Conservation (phyloP, 1,140 invertebrate genomes). For the Anastrepha ludens region DNA sequence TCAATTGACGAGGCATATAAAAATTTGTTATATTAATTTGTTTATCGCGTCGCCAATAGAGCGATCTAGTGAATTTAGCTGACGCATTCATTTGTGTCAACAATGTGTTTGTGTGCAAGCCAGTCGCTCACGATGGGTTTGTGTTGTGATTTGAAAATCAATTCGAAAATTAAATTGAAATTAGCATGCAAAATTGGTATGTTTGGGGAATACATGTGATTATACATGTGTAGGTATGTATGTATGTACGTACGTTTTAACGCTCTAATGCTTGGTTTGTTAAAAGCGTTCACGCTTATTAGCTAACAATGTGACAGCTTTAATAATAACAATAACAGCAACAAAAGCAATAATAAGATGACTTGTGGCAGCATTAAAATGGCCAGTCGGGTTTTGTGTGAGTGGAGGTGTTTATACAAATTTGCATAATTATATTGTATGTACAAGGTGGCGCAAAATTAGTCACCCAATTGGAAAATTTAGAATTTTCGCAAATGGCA, state of each 20-base stretch:
- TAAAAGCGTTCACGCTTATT: conserved; percentile 15
- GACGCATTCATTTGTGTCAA: not conserved
- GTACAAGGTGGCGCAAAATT: too few relatives aligned
- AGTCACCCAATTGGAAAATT: too few relatives aligned
- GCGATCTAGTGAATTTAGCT: not conserved
- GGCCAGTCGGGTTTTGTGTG: too few relatives aligned
- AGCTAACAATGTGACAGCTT: conserved; percentile 11
- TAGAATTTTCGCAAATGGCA: too few relatives aligned
- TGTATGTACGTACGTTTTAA: not conserved
- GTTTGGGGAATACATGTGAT: not conserved
- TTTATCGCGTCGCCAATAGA: conserved; percentile 4
- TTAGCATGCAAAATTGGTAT: conserved; percentile 37
- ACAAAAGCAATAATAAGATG: not conserved
- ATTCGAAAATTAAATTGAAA: conserved; percentile 49
- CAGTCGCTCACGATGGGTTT: not conserved
- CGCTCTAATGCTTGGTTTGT: not conserved
- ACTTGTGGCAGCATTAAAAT: not conserved
- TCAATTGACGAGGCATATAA: conserved; percentile 21
- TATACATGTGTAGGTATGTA: not conserved
- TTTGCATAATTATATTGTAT: not conserved
- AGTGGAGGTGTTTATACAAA: not conserved
- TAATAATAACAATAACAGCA: conserved; percentile 11
- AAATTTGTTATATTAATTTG: conserved; percentile 33
- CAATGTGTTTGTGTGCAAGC: not conserved
- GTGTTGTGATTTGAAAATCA: conserved; percentile 49